These are phyloP conservation scores for Branchellion lobata DNA, from an alignment of 2,888 invertebrate species.

Conservation along the genomic window DNA sequence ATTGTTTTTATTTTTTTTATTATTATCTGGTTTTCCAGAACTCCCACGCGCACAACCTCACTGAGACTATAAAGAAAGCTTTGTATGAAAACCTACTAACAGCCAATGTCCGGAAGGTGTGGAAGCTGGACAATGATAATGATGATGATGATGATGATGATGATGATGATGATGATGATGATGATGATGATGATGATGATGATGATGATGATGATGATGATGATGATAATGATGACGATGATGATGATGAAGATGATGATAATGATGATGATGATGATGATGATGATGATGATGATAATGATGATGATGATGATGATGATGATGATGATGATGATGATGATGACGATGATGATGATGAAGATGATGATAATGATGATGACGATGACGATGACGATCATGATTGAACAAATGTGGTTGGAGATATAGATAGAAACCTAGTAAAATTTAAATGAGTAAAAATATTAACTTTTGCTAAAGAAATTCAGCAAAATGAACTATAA, in stretches of 20 bases:
- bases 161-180: constrained; percentile 33
- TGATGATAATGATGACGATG: not conserved
- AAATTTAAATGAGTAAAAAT: too few species aligned
- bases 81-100: not conserved
- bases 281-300: not conserved
- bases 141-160: too few species aligned
- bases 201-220: constrained; percentile 29
- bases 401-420: too few species aligned
- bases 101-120: too few species aligned
- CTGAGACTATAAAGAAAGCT: not conserved
- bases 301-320: not conserved
- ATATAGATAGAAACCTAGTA: too few species aligned
- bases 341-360: not conserved
- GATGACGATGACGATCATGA: not conserved
- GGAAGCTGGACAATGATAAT: too few species aligned
- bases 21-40: too few species aligned
- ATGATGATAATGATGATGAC: not conserved
- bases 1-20: too few species aligned
- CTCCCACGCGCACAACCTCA: too few species aligned
- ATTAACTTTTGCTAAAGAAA: too few species aligned
- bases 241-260: not conserved
- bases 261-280: not conserved
- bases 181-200: constrained; percentile 32
- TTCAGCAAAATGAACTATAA: too few species aligned
- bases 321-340: not conserved